Conservation (phyloP, 2,113 vertebrate species). For the Phaethon lepturus region DNA sequence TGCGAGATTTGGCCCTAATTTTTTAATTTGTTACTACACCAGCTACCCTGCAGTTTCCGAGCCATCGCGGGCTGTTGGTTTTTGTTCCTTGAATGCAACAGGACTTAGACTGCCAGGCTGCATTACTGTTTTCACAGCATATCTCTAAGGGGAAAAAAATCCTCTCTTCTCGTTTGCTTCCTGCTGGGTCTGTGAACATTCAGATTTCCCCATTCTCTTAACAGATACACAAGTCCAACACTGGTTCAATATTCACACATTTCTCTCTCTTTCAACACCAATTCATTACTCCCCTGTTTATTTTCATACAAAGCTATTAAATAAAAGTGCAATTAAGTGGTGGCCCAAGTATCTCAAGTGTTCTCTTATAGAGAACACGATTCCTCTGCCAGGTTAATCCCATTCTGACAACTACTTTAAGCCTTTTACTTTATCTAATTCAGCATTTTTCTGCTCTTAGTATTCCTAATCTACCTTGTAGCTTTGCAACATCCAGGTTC, state of each 20-base stretch:
- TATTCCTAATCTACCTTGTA: background rate
- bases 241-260: background rate
- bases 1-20: background rate
- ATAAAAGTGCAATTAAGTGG: background rate
- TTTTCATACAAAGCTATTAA: constrained; percentile 3
- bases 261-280: background rate
- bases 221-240: background rate
- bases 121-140: background rate
- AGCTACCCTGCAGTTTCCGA: background rate
- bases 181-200: background rate
- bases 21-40: background rate
- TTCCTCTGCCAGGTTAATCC: background rate
- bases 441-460: background rate
- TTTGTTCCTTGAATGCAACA: constrained; percentile 28
- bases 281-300: background rate
- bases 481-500: background rate
- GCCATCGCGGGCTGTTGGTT: background rate
- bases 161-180: background rate
- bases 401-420: background rate
- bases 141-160: background rate
- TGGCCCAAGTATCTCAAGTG: background rate
- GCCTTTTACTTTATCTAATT: background rate
- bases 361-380: background rate
- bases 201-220: background rate
- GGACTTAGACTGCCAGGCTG: background rate